A percentile compares a stretch with the other conserved stretches of the same genome.
phyloP scores from a whole-genome alignment of 2,113 vertebrate species.

The Holacanthus passer region DNA sequence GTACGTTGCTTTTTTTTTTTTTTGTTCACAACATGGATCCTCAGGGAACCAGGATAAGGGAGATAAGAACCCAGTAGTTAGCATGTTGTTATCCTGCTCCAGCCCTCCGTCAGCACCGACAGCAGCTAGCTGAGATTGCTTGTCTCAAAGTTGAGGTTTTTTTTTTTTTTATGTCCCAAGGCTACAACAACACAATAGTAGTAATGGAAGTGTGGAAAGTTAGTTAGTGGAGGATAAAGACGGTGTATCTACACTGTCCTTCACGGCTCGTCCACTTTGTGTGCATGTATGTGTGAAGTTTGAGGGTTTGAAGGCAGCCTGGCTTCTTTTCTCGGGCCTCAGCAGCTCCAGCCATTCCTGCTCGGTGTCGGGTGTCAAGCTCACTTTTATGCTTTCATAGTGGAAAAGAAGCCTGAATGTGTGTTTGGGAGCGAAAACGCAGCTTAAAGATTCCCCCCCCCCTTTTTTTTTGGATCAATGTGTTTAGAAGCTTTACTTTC shows the following conservation, averaged over 20 bases:
- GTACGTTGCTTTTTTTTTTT: slow-evolving; percentile 75
- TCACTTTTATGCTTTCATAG: slow-evolving; percentile 19
- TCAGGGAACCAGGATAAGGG: slow-evolving; percentile 21
- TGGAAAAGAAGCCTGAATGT: slow-evolving; percentile 23
- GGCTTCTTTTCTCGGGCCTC: slow-evolving; percentile 64
- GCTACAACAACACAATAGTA: slow-evolving; percentile 22
- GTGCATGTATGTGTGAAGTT: slow-evolving; percentile 15
- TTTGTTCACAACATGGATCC: slow-evolving; percentile 63
- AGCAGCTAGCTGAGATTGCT: neutral
- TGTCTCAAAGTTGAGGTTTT: slow-evolving; percentile 39
- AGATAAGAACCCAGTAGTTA: slow-evolving; percentile 12
- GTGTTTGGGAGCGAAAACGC: neutral
- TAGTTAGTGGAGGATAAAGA: neutral
- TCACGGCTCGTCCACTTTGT: neutral
- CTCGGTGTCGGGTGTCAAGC: slow-evolving; percentile 75
- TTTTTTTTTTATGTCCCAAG: slow-evolving; percentile 50
- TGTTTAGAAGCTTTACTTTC: slow-evolving; percentile 8
- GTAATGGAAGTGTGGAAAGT: slow-evolving; percentile 24
- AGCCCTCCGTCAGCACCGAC: neutral
- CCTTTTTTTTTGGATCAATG: neutral
- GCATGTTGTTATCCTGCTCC: neutral
- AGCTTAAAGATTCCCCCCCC: neutral
- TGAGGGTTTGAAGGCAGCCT: slow-evolving; percentile 42
- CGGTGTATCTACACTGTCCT: neutral
- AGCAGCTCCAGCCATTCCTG: slow-evolving; percentile 61